Base-by-base conservation (phyloP, 2,888 invertebrate species). In the Smittia sp. region DNA sequence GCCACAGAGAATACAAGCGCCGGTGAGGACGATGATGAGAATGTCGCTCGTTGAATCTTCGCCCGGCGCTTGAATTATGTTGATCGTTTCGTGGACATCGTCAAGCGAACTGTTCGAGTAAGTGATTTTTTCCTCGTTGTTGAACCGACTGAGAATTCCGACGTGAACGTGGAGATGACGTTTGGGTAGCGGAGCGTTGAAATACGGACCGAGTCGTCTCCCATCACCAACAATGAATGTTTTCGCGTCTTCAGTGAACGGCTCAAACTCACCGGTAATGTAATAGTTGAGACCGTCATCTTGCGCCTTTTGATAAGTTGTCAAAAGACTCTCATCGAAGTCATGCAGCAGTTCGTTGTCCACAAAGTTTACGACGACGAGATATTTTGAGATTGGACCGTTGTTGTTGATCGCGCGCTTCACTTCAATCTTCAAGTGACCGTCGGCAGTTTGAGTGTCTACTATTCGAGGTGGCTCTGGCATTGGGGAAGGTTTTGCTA, bases 201-300 rank as follows among this genome's bases (percentile, higher is more conserved):
- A 88, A 79, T 88, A 94, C 0, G 87, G 87, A 75, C 91, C 90
- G 79, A 94, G 92, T 1, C 83, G 86, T 75, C 84, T 85, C 9
- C 87, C 87, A 81, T 95, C 91, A 3, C 96, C 96, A 62, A 96
- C 87, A 0, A 86, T 84, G 81, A 96, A 96, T 72, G 85, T 85
- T 76, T 86, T 84, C 58, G 86, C 82, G 9, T 88, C 85, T 75
- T 88, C 86, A 80, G 84, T 76, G 46, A 78, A 78, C 66, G 73
- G 41, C 73, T 87, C 85, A 75, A 96, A 82, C 80, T 93, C 91
- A 0, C 92, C 95, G 4, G 93, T 86, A 32, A 95, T 89, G 79
- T 96, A 96, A 80, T 92, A 94, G 1, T 89, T 88, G 2, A 89
- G 80, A 0, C 89, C 90, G 75, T 90, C 87, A 54, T 86, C 85